Conservation (phyloP, 2,797 vertebrate genomes). For the Luscinia luscinia region DNA sequence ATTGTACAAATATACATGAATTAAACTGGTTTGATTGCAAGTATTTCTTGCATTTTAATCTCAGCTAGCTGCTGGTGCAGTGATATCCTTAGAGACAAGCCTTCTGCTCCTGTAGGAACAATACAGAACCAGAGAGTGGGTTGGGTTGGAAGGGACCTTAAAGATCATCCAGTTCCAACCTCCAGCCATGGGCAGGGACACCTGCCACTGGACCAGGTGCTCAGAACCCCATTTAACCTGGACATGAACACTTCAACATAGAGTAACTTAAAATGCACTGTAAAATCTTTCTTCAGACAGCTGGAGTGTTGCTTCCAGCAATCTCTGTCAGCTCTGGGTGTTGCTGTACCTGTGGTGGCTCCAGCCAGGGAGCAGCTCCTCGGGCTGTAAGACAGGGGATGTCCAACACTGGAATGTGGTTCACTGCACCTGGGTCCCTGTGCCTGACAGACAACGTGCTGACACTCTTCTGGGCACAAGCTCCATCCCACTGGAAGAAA, state of each 20-base stretch:
- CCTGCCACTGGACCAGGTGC: not conserved
- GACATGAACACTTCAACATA: not conserved
- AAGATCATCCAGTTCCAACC: not conserved
- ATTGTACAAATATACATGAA: slow-evolving; percentile 60
- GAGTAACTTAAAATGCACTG: not conserved
- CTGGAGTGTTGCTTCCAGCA: not conserved
- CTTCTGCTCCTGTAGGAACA: not conserved
- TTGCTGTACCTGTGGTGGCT: rapidly evolving
- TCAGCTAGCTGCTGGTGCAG: slow-evolving; percentile 41
- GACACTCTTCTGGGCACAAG: too few relatives aligned
- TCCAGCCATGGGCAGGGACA: not conserved
- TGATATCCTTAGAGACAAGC: not conserved
- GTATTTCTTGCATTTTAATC: slow-evolving; percentile 64
- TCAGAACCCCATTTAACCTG: not conserved
- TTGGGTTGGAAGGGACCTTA: not conserved
- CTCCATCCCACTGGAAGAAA: not conserved
- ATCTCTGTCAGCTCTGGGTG: rapidly evolving
- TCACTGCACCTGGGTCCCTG: not conserved
- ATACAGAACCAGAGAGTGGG: not conserved
- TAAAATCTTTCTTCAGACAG: not conserved
- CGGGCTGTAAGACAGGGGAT: rapidly evolving
- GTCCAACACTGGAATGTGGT: rapidly evolving
- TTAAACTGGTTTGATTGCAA: slow-evolving; percentile 73
- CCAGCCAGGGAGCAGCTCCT: not conserved
- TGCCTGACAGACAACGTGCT: rapidly evolving